Percentiles rank a stretch among this genome's conserved stretches.
Conservation (phyloP, 37 sponge, comb jelly and placozoan species). For the Aphrocallistes beatrix region DNA sequence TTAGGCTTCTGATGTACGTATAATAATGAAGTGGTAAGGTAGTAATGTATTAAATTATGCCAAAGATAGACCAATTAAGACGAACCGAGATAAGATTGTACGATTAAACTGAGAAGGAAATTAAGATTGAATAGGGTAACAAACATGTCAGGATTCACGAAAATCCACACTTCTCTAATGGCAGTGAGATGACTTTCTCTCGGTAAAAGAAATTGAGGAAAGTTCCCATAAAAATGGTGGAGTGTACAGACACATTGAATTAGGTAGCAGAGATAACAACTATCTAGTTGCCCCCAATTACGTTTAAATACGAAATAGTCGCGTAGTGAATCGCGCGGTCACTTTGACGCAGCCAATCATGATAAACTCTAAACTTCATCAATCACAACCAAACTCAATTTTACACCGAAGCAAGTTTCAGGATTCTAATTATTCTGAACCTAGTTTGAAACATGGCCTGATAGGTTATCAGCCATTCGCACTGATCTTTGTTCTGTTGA, state of each 20-base stretch:
- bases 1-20: slow-evolving; percentile 10
- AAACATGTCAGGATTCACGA: background rate
- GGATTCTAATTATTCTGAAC: slow-evolving; percentile 16
- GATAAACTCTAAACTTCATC: background rate
- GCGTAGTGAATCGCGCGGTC: background rate
- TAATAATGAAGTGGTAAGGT: too few species aligned
- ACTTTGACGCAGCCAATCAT: background rate
- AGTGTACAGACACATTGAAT: background rate
- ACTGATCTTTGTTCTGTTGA: too few species aligned
- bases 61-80: too few species aligned
- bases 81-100: too few species aligned
- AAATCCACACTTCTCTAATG: background rate
- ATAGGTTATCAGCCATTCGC: too few species aligned
- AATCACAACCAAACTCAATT: background rate
- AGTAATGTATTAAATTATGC: background rate
- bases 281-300: background rate
- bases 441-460: too few species aligned
- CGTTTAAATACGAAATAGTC: slow-evolving; percentile 6
- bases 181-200: background rate
- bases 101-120: too few species aligned
- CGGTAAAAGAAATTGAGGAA: background rate
- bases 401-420: background rate
- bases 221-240: background rate
- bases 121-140: background rate
- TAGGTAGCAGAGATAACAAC: background rate